Evolutionary conservation across 2,797 vertebrate genomes (phyloP).

Genomic region (Alauda arvensis): DNA sequence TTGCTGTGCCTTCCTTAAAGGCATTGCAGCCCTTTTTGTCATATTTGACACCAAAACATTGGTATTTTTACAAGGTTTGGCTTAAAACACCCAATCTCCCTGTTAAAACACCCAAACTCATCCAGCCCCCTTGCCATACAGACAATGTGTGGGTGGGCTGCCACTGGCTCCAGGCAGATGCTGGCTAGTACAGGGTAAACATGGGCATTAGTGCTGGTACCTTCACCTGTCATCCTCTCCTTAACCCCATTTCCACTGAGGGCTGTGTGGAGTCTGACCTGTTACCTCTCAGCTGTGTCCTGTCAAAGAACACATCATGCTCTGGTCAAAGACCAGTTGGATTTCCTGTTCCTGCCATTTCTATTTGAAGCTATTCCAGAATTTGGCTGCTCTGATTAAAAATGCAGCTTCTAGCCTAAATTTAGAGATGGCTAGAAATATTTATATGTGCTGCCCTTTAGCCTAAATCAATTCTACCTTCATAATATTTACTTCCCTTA

Average conservation of each 20-base stretch:
- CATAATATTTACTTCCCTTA: slow-evolving; percentile 56
- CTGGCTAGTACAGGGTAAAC: background rate
- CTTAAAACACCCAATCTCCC: background rate
- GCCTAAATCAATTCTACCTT: slow-evolving; percentile 40
- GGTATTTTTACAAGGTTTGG: background rate
- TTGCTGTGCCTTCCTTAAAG: background rate
- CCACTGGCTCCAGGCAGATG: background rate
- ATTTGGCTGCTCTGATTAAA: slow-evolving; percentile 15
- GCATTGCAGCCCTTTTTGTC: background rate
- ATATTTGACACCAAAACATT: background rate
- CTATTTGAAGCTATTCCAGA: slow-evolving; percentile 9
- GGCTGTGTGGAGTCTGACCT: background rate
- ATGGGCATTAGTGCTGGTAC: background rate
- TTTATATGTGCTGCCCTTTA: slow-evolving; percentile 52
- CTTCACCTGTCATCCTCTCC: fast-evolving
- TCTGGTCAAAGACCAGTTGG: background rate
- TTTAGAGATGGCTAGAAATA: slow-evolving; percentile 49
- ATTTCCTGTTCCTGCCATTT: slow-evolving; percentile 23
- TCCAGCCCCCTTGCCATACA: background rate
- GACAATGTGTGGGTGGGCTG: background rate
- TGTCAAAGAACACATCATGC: background rate
- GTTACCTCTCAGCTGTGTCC: background rate
- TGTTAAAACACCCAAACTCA: fast-evolving
- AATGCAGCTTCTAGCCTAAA: slow-evolving; percentile 36
- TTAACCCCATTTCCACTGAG: background rate